Base-by-base conservation (phyloP, 2,113 vertebrate genomes). In the Rhinopomastus cyanomelas region DNA sequence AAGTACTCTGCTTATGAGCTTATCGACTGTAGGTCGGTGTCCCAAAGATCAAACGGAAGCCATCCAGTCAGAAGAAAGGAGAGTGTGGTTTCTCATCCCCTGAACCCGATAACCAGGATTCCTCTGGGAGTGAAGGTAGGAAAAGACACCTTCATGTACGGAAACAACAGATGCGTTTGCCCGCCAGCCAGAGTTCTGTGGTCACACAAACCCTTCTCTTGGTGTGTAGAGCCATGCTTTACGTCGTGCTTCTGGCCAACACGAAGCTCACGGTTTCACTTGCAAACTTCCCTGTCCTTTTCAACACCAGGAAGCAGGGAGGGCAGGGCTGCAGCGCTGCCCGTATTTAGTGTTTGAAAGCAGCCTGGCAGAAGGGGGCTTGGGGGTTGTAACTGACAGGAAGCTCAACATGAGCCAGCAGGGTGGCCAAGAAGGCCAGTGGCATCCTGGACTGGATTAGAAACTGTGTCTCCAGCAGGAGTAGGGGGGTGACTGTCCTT, bases 51-150 rank as follows among this genome's bases (percentile, higher is more conserved):
- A 99, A 99, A 94, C 98, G 98, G 90, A 99, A 99, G 49, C 95
- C 98, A 95, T 96, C 97, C 14, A 97, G 98, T 46, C 98, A 98
- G 76, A 98, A 98, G 87, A 98, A 98, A 95, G 98, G 98, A 39
- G 97, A 98, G 90, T 98, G 98, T 61, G 98, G 99, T 66, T 99
- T 99, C 92, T 99, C 99, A 8, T 99, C 98, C 12, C 99, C 99
- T 0, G 99, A 99, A 94, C 98, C 97, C 12, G 99, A 99, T 96
- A 98, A 97, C 59, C 99, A 99, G 59, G 99, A 99, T 93, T 99
- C 99, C 3, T 99, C 99, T 64, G 99, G 98, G 88, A 99, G 98
- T 75, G 99, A 99, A 97, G 98, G 99, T 99, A 97, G 86, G 95
- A 82, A 39, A 71, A 88, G 22, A 71, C 44, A 48, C 2, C 6